Evolutionary conservation across 2,113 vertebrate genomes (phyloP).

Genomic region (Gavialis gangeticus): DNA sequence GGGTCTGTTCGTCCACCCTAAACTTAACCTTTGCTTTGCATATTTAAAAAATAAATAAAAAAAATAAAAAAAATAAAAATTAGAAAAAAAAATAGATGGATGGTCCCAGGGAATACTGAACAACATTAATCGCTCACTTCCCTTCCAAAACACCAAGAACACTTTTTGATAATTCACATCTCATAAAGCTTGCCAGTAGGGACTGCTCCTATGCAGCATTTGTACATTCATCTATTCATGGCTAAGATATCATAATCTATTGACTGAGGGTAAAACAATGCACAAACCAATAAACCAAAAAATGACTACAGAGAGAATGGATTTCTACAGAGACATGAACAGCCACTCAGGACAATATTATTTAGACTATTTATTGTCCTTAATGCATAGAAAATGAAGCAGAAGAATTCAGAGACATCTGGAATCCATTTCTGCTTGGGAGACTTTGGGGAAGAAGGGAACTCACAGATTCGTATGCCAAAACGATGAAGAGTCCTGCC

Average conservation of each 20-base stretch:
- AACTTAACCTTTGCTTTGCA: not conserved
- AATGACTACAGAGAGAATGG: not conserved
- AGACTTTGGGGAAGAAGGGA: not conserved
- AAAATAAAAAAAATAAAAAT: not conserved
- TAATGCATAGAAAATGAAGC: not conserved
- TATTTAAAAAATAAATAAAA: not conserved
- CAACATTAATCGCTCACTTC: not conserved
- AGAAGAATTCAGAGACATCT: not conserved
- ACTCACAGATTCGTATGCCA: not conserved
- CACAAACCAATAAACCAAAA: not conserved
- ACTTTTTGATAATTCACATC: not conserved
- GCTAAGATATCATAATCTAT: not conserved
- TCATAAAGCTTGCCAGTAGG: fast-evolving
- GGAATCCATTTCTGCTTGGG: not conserved
- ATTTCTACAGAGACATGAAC: not conserved
- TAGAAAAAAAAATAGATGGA: not conserved
- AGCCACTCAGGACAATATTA: not conserved
- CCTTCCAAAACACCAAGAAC: not conserved
- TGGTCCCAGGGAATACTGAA: not conserved
- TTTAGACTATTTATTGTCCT: not conserved
- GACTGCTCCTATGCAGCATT: not conserved
- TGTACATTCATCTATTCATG: not conserved
- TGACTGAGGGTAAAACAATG: not conserved
- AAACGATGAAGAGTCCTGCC: not conserved
- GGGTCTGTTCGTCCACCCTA: fast-evolving